Percentiles rank a stretch among this genome's conserved stretches.
Evolutionary conservation across 2,888 invertebrate species (phyloP).

Genomic region (Dorcus hopei): DNA sequence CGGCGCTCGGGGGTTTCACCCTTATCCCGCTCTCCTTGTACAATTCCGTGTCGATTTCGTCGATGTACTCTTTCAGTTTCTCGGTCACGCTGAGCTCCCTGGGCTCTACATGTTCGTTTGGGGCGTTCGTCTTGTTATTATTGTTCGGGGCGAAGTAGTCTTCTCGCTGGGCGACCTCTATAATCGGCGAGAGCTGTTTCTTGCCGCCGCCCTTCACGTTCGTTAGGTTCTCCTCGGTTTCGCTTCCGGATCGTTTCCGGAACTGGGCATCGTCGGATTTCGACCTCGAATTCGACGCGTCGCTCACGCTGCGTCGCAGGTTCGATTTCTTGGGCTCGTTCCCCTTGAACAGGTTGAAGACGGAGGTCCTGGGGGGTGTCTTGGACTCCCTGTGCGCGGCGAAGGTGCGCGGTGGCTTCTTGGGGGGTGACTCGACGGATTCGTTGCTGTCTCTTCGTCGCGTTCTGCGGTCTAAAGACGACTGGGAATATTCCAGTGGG

Average conservation of each 20-base stretch:
- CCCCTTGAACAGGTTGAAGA: slow-evolving; percentile 66
- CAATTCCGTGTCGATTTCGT: slow-evolving; percentile 42
- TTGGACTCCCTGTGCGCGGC: slow-evolving; percentile 58
- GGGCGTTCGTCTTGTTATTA: slow-evolving; percentile 29
- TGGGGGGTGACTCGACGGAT: slow-evolving; percentile 41
- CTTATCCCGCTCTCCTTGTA: slow-evolving; percentile 41
- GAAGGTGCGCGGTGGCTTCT: slow-evolving; percentile 45
- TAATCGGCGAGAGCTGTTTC: slow-evolving; percentile 74
- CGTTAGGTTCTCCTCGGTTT: slow-evolving; percentile 52
- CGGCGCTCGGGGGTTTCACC: slow-evolving; percentile 25
- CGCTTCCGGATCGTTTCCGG: slow-evolving; percentile 60
- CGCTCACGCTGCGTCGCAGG: slow-evolving; percentile 51
- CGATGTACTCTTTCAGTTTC: slow-evolving; percentile 42
- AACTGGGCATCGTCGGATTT: slow-evolving; percentile 45
- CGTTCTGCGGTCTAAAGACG: slow-evolving; percentile 34
- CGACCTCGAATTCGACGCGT: slow-evolving; percentile 59
- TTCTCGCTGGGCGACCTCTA: slow-evolving; percentile 70
- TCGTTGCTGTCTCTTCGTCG: slow-evolving; percentile 57
- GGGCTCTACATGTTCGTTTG: neutral
- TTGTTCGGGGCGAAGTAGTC: slow-evolving; percentile 56
- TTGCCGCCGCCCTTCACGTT: slow-evolving; percentile 49
- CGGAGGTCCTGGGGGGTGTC: slow-evolving; percentile 58
- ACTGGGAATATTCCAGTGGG: slow-evolving; percentile 33
- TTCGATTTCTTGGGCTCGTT: slow-evolving; percentile 54
- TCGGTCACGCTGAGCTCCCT: slow-evolving; percentile 39